phyloP scores from a whole-genome alignment of 2,888 invertebrate species.

The Trissolcus japonicus region DNA sequence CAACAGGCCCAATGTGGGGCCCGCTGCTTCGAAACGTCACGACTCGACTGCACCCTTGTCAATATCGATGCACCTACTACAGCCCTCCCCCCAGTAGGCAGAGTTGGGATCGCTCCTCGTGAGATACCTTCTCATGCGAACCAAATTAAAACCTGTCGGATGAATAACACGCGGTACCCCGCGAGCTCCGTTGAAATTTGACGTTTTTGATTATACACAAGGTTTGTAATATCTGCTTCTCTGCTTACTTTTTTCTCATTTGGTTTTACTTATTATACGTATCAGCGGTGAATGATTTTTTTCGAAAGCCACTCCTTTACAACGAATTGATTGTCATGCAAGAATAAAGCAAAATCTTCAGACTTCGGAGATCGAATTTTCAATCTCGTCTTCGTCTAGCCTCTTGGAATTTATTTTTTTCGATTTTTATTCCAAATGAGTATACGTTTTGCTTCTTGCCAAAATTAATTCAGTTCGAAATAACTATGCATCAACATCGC shows the following conservation, averaged over 20 bases:
- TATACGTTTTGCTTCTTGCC: conserved; percentile 11
- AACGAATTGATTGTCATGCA: conserved; percentile 59
- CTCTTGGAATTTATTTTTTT: conserved; percentile 23
- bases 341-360: conserved; percentile 51
- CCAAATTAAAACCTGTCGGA: conserved; percentile 76
- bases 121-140: conserved; percentile 69
- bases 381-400: conserved; percentile 51
- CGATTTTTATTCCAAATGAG: conserved; percentile 11
- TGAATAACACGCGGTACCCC: conserved; percentile 72
- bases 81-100: conserved; percentile 56
- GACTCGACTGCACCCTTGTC: conserved; percentile 73
- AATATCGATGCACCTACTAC: conserved; percentile 74
- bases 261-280: conserved; percentile 57
- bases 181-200: conserved; percentile 71
- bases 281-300: conserved; percentile 58
- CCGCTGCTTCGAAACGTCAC: conserved; percentile 65
- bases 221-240: conserved; percentile 59
- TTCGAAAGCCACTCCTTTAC: conserved; percentile 58
- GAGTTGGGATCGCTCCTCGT: conserved; percentile 59
- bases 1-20: conserved; percentile 62
- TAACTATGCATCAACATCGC: not conserved
- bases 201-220: conserved; percentile 71
- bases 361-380: conserved; percentile 51
- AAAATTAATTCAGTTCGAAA: conserved; percentile 23
- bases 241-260: conserved; percentile 58